Evolutionary conservation across 2,888 invertebrate species (phyloP), one percentile per base, ranked within the genome.

Genomic region (Drosophila ezoana): DNA sequence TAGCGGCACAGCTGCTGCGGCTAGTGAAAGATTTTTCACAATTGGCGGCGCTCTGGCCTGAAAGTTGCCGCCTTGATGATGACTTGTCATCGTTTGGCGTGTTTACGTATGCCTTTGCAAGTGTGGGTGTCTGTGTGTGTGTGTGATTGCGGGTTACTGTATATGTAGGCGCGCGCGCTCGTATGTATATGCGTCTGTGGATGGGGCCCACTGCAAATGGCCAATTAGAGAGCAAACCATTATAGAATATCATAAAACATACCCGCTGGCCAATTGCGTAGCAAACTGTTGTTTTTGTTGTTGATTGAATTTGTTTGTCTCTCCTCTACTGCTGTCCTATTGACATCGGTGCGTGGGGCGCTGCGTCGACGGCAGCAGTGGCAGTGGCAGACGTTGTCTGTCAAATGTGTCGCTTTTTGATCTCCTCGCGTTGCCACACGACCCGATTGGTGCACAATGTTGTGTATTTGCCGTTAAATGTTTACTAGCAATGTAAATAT

Each of bases 11-110:
- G 90, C 90, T 9, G 90, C 90, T 1, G 91, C 90, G 11, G 90
- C 90, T 57, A 90, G 64, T 18, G 90, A 90, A 40, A 90, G 73
- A 69, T 90, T 90, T 63, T 90, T 90, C 10, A 90, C 91, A 60
- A 90, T 90, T 62, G 90, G 86, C 54, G 68, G 73, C 54, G 63
- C 63, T 18, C 76, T 47, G n/a, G 78, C 68, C 67, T 79, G 81
- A 83, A 85, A 82, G 68, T 85, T 89, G 45, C 88, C 83, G 63
- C 84, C 77, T 70, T 82, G 82, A 66, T 81, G 86, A 79, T 90
- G 90, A 74, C 82, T 87, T 74, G 89, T 79, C 89, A 90, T 89
- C 73, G 62, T 60, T 61, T 74, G 49, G 52, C 49, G 37, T 71
- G 60, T 81, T 75, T 66, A 54, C 44, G 43, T 44, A 35, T 14